Conservation (phyloP, 2,888 invertebrate species). For the Drosophila limbata region DNA sequence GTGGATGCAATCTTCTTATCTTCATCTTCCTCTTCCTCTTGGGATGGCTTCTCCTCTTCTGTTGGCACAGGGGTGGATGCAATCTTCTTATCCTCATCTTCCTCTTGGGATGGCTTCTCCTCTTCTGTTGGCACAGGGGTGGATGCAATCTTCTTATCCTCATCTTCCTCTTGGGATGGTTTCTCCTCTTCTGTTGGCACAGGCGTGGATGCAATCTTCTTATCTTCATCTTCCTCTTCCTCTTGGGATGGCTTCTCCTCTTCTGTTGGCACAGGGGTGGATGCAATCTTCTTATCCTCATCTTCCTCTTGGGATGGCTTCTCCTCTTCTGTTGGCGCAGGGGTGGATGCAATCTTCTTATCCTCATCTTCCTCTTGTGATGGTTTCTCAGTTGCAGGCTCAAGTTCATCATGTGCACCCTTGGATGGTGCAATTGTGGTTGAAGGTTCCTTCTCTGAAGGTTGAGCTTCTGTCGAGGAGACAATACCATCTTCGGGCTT, state of each 20-base stretch:
- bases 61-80: constrained; percentile 25
- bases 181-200: constrained; percentile 31
- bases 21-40: constrained; percentile 38
- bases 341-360: constrained; percentile 23
- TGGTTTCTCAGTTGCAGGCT: constrained; percentile 35
- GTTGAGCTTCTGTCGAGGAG: constrained; percentile 21
- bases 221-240: constrained; percentile 34
- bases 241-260: constrained; percentile 29
- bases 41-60: constrained; percentile 26
- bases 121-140: constrained; percentile 33
- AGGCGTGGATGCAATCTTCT: constrained; percentile 25
- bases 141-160: constrained; percentile 27
- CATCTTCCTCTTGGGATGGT: constrained; percentile 33
- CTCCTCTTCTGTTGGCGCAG: constrained; percentile 34
- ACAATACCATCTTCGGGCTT: constrained; percentile 42
- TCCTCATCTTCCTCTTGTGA: constrained; percentile 40
- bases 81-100: constrained; percentile 31
- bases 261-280: constrained; percentile 29
- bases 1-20: constrained; percentile 31
- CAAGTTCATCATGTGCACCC: constrained; percentile 38
- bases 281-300: constrained; percentile 24
- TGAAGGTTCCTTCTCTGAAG: constrained; percentile 34
- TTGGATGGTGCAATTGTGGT: constrained; percentile 34
- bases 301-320: constrained; percentile 46
- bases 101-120: constrained; percentile 26